Conservation (phyloP, 2,113 vertebrate genomes). For the Sapajus apella region DNA sequence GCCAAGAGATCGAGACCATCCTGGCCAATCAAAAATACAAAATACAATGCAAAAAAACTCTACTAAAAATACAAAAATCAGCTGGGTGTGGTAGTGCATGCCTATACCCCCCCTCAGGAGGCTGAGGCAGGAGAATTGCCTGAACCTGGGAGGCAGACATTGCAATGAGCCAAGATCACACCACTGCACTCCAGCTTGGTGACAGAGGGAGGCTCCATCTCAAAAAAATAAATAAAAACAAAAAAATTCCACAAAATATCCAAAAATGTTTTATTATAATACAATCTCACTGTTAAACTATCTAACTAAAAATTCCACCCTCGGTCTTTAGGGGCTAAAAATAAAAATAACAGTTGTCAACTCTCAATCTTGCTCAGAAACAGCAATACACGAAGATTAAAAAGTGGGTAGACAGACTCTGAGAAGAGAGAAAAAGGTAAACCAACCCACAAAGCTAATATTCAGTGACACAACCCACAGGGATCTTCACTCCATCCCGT, state of each 20-base stretch:
- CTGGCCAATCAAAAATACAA: too few relatives aligned
- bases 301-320: background rate
- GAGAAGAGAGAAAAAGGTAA: background rate
- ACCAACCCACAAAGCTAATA: background rate
- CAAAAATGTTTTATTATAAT: background rate
- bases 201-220: too few relatives aligned
- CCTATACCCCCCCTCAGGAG: too few relatives aligned
- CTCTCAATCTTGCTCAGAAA: background rate
- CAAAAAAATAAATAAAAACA: too few relatives aligned
- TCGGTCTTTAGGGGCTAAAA: background rate
- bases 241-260: background rate
- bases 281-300: background rate
- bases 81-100: too few relatives aligned
- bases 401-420: background rate
- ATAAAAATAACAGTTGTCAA: background rate
- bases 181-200: too few relatives aligned
- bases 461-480: background rate
- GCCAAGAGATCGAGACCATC: too few relatives aligned
- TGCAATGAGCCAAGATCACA: too few relatives aligned
- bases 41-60: too few relatives aligned
- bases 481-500: background rate
- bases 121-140: too few relatives aligned
- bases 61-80: too few relatives aligned
- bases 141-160: too few relatives aligned
- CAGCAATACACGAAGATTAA: background rate